Evolutionary conservation across 2,888 invertebrate genomes (phyloP).

Genomic region (Gandaritis pyraliata): DNA sequence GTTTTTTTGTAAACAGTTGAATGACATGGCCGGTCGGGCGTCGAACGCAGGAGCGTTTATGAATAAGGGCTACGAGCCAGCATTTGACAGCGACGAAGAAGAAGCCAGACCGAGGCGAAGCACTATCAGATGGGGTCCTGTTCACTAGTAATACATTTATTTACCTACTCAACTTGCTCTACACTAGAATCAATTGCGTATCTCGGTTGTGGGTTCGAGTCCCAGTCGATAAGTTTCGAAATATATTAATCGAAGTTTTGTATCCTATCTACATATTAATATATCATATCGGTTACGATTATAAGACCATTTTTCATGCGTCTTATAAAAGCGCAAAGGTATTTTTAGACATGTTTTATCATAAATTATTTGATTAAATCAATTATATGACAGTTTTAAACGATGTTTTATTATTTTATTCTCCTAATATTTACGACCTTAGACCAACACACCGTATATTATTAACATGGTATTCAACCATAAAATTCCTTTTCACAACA

Average conservation of each 20-base stretch:
- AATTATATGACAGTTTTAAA: neutral
- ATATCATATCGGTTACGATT: too few species aligned
- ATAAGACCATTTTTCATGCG: too few species aligned
- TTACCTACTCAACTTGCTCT: neutral
- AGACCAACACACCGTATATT: too few species aligned
- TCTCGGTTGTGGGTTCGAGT: too few species aligned
- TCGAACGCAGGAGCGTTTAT: constrained; percentile 64
- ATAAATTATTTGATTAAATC: too few species aligned
- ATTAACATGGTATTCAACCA: neutral
- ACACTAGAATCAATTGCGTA: too few species aligned
- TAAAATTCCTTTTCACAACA: neutral
- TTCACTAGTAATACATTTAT: neutral
- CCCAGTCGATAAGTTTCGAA: too few species aligned
- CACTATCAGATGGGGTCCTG: constrained; percentile 16
- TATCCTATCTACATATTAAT: too few species aligned
- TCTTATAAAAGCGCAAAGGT: too few species aligned
- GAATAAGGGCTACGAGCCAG: constrained; percentile 90
- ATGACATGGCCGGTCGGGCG: constrained; percentile 57
- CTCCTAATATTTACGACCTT: neutral
- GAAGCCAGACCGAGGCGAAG: constrained; percentile 69
- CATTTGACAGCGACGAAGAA: constrained; percentile 85
- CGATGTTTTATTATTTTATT: neutral
- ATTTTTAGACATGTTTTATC: too few species aligned
- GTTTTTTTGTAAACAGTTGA: constrained; percentile 63
- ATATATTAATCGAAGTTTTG: too few species aligned